Percentiles rank a stretch among this genome's conserved stretches.
phyloP scores from a whole-genome alignment of 2,797 vertebrate genomes.

The Chelon labrosus region DNA sequence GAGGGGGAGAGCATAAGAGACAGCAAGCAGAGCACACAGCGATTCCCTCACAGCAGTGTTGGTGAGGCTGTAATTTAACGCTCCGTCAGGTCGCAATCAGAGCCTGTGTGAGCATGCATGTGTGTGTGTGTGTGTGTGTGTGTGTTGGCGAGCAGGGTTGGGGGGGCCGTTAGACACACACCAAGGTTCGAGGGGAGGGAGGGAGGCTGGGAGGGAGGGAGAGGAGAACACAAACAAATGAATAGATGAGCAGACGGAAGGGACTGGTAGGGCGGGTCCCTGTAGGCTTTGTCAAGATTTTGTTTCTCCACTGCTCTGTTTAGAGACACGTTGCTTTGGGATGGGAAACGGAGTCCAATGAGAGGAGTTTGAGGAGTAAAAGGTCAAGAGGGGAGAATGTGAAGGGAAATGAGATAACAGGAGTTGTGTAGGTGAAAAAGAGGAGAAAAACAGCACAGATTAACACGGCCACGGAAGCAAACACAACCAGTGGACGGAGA shows the following conservation, averaged over 20 bases:
- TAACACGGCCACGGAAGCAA: not conserved
- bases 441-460: not conserved
- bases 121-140: conserved; percentile 27
- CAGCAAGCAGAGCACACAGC: conserved; percentile 62
- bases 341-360: conserved; percentile 38
- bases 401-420: not conserved
- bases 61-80: conserved; percentile 81
- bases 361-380: conserved; percentile 47
- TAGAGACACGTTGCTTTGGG: conserved; percentile 50
- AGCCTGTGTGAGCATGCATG: conserved; percentile 48
- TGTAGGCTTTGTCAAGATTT: conserved; percentile 51
- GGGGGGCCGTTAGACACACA: conserved; percentile 58
- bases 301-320: conserved; percentile 51
- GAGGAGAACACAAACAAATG: conserved; percentile 56
- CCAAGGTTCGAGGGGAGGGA: conserved; percentile 35
- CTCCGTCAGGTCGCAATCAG: conserved; percentile 78
- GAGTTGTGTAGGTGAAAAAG: conserved; percentile 1
- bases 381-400: conserved; percentile 29
- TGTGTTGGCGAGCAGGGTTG: conserved; percentile 22
- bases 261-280: conserved; percentile 48
- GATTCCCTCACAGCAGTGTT: conserved; percentile 73
- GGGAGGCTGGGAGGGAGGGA: conserved; percentile 19
- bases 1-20: conserved; percentile 64
- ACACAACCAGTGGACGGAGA: conserved; percentile 11
- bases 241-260: conserved; percentile 65